A percentile compares a stretch with the other conserved stretches of the same genome.
Evolutionary conservation across 2,113 vertebrate genomes (phyloP).

Genomic region (Eonycteris spelaea): DNA sequence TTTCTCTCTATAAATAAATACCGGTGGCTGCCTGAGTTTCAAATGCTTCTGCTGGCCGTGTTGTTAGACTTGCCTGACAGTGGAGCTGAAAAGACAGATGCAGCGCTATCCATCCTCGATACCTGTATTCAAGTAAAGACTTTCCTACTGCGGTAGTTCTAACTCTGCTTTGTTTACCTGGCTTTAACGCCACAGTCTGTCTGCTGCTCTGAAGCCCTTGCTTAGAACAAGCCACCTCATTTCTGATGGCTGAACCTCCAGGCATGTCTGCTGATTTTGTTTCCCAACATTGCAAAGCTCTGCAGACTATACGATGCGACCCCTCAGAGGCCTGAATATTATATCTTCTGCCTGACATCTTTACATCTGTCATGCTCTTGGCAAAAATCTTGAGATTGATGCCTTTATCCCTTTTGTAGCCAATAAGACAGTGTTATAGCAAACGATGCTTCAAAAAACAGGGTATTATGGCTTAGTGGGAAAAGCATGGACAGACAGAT

Average conservation of each 20-base stretch:
- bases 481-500: neutral
- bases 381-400: neutral
- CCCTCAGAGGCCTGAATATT: neutral
- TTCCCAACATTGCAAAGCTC: neutral
- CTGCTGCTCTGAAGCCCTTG: neutral
- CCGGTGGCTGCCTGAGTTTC: neutral
- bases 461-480: accelerated
- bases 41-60: neutral
- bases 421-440: neutral
- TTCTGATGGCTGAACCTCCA: neutral
- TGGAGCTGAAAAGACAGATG: neutral
- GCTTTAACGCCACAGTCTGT: neutral
- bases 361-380: neutral
- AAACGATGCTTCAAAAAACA: neutral
- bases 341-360: neutral
- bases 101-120: neutral
- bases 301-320: neutral
- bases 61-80: neutral
- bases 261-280: neutral
- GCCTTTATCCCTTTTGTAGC: neutral
- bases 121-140: neutral
- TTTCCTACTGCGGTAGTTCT: neutral
- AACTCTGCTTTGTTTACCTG: neutral
- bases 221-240: neutral
- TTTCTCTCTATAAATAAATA: conserved; percentile 56